These are phyloP conservation scores for Branchipolynoe longqiensis DNA, from an alignment of 2,888 invertebrate species.

Conservation along the genomic window DNA sequence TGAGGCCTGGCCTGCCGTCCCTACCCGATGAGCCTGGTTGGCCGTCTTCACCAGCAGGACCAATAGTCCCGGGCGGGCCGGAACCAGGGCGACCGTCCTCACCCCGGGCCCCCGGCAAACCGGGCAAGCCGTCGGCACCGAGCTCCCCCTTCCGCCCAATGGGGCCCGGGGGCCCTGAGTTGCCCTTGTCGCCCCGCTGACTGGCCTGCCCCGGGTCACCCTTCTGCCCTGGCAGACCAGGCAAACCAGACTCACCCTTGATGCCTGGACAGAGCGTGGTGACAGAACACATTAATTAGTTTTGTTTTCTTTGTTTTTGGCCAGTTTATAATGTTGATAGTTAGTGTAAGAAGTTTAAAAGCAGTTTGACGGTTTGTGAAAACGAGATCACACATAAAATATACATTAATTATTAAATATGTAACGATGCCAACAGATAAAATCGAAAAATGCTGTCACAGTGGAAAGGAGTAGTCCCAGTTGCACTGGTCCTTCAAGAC, in stretches of 20 bases:
- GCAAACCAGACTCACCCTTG: constrained; percentile 70
- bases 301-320: too few species aligned
- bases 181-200: constrained; percentile 69
- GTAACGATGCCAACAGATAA: too few species aligned
- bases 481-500: too few species aligned
- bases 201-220: constrained; percentile 80
- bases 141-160: constrained; percentile 59
- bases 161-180: constrained; percentile 65
- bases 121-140: constrained; percentile 49
- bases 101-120: constrained; percentile 65
- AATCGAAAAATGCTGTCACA: too few species aligned
- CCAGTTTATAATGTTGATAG: too few species aligned
- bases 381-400: too few species aligned
- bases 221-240: constrained; percentile 66
- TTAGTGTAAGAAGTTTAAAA: too few species aligned
- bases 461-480: too few species aligned
- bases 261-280: neutral
- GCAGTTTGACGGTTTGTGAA: too few species aligned
- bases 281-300: too few species aligned
- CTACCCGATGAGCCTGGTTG: constrained; percentile 16
- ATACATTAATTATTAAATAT: too few species aligned
- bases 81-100: constrained; percentile 53
- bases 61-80: constrained; percentile 60
- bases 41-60: constrained; percentile 59
- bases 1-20: constrained; percentile 60